Conservation (phyloP, 2,113 vertebrate genomes). For the Mastomys coucha region DNA sequence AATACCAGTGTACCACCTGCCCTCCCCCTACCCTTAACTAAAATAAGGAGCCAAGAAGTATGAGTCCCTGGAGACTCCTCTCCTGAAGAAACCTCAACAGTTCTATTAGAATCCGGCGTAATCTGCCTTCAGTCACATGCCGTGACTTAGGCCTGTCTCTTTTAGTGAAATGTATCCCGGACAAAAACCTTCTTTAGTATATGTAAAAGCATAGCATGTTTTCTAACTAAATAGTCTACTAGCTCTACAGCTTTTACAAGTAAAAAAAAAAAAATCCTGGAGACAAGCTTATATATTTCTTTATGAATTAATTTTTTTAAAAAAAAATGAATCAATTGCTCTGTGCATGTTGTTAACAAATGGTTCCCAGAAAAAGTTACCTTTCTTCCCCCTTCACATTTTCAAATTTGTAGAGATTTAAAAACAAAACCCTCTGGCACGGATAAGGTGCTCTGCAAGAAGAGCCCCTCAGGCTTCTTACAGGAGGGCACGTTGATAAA, state of each 20-base stretch:
- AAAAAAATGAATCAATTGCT: conserved; percentile 17
- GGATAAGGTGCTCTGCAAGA: background rate
- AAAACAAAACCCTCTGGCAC: conserved; percentile 28
- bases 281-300: background rate
- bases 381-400: background rate
- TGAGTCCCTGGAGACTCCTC: rapidly evolving
- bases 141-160: rapidly evolving
- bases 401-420: conserved; percentile 43
- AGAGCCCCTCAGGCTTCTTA: background rate
- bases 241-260: background rate
- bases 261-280: background rate
- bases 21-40: too few species aligned
- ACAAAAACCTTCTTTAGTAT: background rate
- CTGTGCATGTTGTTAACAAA: conserved; percentile 5
- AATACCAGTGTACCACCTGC: rapidly evolving
- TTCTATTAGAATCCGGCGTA: rapidly evolving
- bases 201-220: background rate
- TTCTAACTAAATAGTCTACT: background rate
- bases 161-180: background rate
- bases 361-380: conserved; percentile 42
- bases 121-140: background rate
- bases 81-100: too few species aligned
- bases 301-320: background rate
- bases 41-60: background rate
- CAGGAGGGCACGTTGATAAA: conserved; percentile 40